These are phyloP conservation scores for Psilopogon haemacephalus DNA, from an alignment of 2,113 vertebrate genomes.

Conservation along the genomic window DNA sequence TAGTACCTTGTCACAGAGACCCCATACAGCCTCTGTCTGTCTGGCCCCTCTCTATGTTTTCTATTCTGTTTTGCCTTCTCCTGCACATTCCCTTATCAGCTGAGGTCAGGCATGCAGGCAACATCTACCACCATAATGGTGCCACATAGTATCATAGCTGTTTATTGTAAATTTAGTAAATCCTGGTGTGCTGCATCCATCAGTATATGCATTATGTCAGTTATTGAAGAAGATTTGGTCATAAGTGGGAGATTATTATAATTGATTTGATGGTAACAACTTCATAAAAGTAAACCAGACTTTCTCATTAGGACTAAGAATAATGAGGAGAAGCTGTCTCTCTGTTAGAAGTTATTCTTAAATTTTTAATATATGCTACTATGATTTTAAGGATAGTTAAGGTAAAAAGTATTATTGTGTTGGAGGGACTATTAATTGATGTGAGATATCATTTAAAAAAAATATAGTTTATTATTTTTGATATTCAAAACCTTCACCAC, in stretches of 20 bases:
- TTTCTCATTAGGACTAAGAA: neutral
- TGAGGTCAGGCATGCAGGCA: neutral
- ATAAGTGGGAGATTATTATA: neutral
- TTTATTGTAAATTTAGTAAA: neutral
- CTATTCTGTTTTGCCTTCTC: neutral
- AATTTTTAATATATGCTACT: neutral
- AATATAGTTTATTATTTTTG: too few relatives aligned
- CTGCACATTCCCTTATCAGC: neutral
- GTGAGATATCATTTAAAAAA: too few relatives aligned
- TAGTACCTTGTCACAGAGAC: too few relatives aligned
- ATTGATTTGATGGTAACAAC: neutral
- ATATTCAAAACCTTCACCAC: too few relatives aligned
- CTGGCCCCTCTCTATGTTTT: neutral
- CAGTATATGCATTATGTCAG: accelerated
- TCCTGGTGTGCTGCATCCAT: neutral
- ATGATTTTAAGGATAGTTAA: neutral
- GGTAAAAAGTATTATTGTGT: neutral
- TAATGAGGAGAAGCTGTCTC: neutral
- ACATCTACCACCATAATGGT: neutral
- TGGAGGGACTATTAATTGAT: too few relatives aligned
- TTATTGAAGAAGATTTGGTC: neutral
- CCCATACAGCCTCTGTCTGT: neutral
- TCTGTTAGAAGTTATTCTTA: neutral
- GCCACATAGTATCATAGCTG: accelerated
- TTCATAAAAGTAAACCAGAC: neutral